phyloP scores from a whole-genome alignment of 2,797 vertebrate species.

The Microctenopoma lineatum region DNA sequence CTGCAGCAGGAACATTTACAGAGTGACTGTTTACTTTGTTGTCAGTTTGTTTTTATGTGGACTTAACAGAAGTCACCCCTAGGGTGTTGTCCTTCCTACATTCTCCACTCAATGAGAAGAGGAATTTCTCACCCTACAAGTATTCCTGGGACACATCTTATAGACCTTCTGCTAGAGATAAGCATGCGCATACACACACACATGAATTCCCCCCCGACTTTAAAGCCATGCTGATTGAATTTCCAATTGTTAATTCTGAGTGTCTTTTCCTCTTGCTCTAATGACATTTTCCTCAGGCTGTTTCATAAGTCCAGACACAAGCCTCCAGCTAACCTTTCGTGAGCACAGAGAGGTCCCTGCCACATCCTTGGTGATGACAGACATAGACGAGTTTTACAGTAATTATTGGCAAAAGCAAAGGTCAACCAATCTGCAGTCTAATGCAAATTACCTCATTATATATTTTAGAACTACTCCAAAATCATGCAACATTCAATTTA shows the following conservation, averaged over 20 bases:
- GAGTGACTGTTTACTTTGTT: conserved; percentile 46
- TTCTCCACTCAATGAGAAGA: conserved; percentile 27
- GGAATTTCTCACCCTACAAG: conserved; percentile 33
- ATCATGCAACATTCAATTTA: conserved; percentile 86
- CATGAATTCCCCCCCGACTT: too few species aligned
- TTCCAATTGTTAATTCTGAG: conserved; percentile 77
- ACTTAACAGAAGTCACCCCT: conserved; percentile 54
- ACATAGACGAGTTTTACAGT: conserved; percentile 82
- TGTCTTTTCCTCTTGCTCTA: conserved; percentile 81
- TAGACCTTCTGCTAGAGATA: conserved; percentile 23
- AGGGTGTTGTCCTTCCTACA: conserved; percentile 45
- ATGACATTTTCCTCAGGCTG: conserved; percentile 85
- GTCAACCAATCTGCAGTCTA: conserved; percentile 86
- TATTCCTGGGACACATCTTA: conserved; percentile 24
- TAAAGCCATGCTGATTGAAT: conserved; percentile 77
- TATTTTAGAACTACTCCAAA: conserved; percentile 84
- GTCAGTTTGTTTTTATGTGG: conserved; percentile 48
- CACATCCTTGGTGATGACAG: conserved; percentile 79
- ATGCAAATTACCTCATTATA: conserved; percentile 90
- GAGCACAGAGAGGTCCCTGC: conserved; percentile 74
- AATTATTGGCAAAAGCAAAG: conserved; percentile 93
- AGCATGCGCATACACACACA: conserved; percentile 4
- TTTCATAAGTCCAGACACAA: conserved; percentile 84
- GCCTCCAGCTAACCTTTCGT: conserved; percentile 82
- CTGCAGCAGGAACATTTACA: conserved; percentile 36